Evolutionary conservation across 2,797 vertebrate genomes (phyloP).

Genomic region (Eleutherodactylus coqui): DNA sequence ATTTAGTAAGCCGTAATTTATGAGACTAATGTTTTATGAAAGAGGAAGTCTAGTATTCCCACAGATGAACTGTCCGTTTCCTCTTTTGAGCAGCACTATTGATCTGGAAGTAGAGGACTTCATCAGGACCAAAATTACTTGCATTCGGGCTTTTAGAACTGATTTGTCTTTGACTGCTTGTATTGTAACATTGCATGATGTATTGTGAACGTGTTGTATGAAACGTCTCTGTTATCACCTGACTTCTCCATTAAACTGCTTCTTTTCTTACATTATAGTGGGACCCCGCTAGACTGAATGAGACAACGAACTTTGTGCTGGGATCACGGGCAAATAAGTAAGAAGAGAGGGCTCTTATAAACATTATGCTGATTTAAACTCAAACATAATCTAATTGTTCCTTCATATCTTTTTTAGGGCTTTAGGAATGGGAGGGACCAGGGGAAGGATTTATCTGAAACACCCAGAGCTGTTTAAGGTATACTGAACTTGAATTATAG

Average conservation of each 20-base stretch:
- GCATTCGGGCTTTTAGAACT: no score
- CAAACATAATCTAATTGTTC: not conserved
- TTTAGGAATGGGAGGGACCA: slow-evolving; percentile 96
- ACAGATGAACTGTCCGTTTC: no score
- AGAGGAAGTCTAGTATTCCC: no score
- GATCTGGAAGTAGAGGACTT: no score
- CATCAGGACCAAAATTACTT: no score
- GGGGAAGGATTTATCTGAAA: slow-evolving; percentile 97
- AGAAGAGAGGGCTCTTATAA: slow-evolving; percentile 65
- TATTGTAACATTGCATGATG: no score
- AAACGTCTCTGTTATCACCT: not conserved
- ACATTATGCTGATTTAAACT: not conserved
- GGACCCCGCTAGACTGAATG: slow-evolving; percentile 90
- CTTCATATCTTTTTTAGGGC: slow-evolving; percentile 76
- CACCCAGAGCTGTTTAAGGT: slow-evolving; percentile 98
- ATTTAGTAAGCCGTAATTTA: no score
- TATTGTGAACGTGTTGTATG: no score
- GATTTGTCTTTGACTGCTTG: no score
- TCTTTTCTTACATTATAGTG: slow-evolving; percentile 79
- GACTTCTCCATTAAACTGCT: not conserved
- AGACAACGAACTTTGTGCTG: slow-evolving; percentile 90
- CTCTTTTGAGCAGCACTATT: no score
- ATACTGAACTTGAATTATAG: slow-evolving; percentile 10
- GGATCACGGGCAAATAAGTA: slow-evolving; percentile 98
- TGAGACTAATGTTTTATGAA: no score